These are phyloP conservation scores for Bombus waltoni DNA, from an alignment of 1,140 invertebrate species.

Conservation along the genomic window DNA sequence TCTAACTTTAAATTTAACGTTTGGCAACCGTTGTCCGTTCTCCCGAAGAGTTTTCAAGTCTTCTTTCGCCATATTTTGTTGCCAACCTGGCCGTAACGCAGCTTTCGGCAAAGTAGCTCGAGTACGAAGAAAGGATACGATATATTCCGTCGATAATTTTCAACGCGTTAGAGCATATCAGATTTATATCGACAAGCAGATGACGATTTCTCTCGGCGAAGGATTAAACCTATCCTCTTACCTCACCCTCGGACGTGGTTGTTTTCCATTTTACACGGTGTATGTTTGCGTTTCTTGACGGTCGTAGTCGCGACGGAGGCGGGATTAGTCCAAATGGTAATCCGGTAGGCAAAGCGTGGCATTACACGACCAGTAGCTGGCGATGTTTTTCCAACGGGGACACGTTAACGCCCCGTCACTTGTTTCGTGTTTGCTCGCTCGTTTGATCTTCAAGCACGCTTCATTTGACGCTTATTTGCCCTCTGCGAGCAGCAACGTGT, in stretches of 20 bases:
- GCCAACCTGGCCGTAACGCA: too few relatives aligned
- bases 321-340: conserved; percentile 80
- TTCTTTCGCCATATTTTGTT: not conserved
- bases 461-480: conserved; percentile 80
- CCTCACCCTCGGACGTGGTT: conserved; percentile 33
- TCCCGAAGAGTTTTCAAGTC: too few relatives aligned
- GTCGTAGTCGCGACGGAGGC: conserved; percentile 42
- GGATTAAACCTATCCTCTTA: conserved; percentile 52
- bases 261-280: conserved; percentile 64
- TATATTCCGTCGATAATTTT: not conserved
- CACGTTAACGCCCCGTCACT: conserved; percentile 77
- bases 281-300: conserved; percentile 76
- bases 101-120: not conserved
- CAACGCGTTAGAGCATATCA: not conserved
- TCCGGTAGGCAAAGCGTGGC: conserved; percentile 79
- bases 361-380: conserved; percentile 67
- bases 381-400: conserved; percentile 80
- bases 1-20: too few relatives aligned
- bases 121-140: not conserved
- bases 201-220: conserved; percentile 1
- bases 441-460: conserved; percentile 80
- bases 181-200: not conserved
- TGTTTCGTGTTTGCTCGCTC: conserved; percentile 81
- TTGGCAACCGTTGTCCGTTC: too few relatives aligned
- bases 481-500: conserved; percentile 37